phyloP scores from a whole-genome alignment of 2,888 invertebrate genomes.

The Caenorhabditis imperialis region DNA sequence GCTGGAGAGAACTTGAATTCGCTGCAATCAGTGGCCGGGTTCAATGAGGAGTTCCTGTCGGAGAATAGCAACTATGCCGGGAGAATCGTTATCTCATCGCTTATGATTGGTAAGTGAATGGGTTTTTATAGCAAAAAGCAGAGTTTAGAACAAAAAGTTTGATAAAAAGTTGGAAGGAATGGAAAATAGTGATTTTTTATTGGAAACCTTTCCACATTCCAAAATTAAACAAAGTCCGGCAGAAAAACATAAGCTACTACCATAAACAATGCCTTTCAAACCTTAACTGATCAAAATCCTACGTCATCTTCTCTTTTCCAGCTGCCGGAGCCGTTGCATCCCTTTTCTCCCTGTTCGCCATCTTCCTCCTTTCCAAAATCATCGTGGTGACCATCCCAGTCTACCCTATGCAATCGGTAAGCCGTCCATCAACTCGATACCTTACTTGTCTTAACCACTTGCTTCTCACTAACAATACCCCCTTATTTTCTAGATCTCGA shows the following conservation, averaged over 20 bases:
- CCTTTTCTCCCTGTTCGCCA: constrained; percentile 68
- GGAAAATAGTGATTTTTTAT: no score
- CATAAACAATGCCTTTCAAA: no score
- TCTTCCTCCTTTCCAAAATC: constrained; percentile 70
- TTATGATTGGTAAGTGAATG: constrained; percentile 69
- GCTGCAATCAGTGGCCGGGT: constrained; percentile 56
- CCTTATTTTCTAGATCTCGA: constrained; percentile 29
- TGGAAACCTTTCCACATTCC: background rate
- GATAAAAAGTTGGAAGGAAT: no score
- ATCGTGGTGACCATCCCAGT: constrained; percentile 69
- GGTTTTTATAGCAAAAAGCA: no score
- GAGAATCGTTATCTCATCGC: constrained; percentile 71
- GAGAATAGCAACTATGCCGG: constrained; percentile 71
- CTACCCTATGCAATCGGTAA: constrained; percentile 68
- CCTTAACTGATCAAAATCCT: background rate
- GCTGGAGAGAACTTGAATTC: constrained; percentile 53
- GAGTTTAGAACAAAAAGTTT: no score
- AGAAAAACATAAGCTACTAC: no score
- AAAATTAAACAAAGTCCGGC: no score
- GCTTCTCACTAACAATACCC: constrained; percentile 1
- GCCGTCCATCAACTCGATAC: constrained; percentile 9
- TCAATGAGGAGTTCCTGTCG: constrained; percentile 67
- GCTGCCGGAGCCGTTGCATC: constrained; percentile 68
- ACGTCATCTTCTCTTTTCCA: constrained; percentile 13
- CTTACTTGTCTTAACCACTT: constrained; percentile 12